Evolutionary conservation across 30 jellyfish, hydroid and myxozoan species (phyloP), one percentile per base, ranked within the genome.

Genomic region (Nemopilema nomurai): DNA sequence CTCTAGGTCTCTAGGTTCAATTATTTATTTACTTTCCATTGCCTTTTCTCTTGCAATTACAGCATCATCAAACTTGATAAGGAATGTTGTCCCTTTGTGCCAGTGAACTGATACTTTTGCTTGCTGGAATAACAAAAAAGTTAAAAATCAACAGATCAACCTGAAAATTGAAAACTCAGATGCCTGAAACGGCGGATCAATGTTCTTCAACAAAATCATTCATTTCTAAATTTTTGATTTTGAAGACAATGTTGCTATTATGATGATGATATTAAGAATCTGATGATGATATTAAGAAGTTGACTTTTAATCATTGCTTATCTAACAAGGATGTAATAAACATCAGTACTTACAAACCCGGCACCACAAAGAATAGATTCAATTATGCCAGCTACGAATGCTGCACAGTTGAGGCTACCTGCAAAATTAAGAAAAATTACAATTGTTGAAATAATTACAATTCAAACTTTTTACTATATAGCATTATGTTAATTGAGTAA

Each of bases 21-120:
- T n/a, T n/a, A n/a, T n/a, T 13, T 85, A 94, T 84, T 95, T 95
- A 22, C 87, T 84, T 23, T 90, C 97, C 90, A 86, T 50, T 16
- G 89, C 90, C 70, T 92, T 96, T 69, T 96, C 99, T 65, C 99
- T 76, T 80, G 96, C 99, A 65, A 96, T 88, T 1, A 96, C 99
- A 22, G 98, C 66, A 67, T 96, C 99, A 28, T 96, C 99, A 89
- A 96, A 96, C 65, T 96, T 92, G 69, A 96, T 96, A 64, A 96
- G 92, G 27, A 96, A 92, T 4, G 99, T 96, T 1, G 99, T 96
- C 71, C 99, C 99, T 80, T 96, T 96, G 77, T 96, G 99, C 99
- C 99, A 96, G 74, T 96, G 99, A 16, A 89, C 99, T 4, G 99
- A 82, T 18, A 96, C 99, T 71, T 86, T 88, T 0, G 98, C 98